These are phyloP conservation scores for Drosophila obscura DNA, from an alignment of 1,140 invertebrate genomes.

Conservation along the genomic window DNA sequence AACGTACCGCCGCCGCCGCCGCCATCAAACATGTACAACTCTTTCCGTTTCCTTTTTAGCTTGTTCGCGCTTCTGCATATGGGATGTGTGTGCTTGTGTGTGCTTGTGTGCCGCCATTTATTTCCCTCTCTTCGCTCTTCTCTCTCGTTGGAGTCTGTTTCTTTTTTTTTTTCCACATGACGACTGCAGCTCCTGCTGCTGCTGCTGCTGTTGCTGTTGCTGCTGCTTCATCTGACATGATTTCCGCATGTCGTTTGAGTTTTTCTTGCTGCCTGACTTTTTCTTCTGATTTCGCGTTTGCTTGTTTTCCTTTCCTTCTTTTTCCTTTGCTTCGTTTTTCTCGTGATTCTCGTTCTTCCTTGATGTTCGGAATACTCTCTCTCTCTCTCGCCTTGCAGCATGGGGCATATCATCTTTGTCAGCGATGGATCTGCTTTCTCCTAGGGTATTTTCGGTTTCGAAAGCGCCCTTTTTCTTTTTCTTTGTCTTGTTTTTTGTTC, in stretches of 20 bases:
- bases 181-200: slow-evolving; percentile 20
- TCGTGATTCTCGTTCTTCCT: slow-evolving; percentile 1
- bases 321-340: neutral
- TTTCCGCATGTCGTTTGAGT: slow-evolving; percentile 80
- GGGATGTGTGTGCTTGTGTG: slow-evolving; percentile 6
- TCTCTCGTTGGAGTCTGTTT: slow-evolving; percentile 16
- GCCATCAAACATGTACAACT: slow-evolving; percentile 69
- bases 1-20: slow-evolving; percentile 24
- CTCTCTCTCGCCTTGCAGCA: neutral
- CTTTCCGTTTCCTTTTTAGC: slow-evolving; percentile 71
- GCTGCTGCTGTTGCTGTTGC: slow-evolving; percentile 34
- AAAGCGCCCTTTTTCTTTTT: no score
- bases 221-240: slow-evolving; percentile 80
- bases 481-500: no score
- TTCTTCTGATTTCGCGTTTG: slow-evolving; percentile 41
- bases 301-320: slow-evolving; percentile 44
- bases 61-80: slow-evolving; percentile 43
- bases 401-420: no score
- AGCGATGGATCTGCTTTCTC: no score
- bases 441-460: no score
- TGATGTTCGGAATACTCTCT: no score
- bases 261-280: slow-evolving; percentile 53
- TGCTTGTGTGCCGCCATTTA: slow-evolving; percentile 60
- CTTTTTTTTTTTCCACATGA: slow-evolving; percentile 27
- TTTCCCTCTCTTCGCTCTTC: slow-evolving; percentile 34